phyloP scores from a whole-genome alignment of 1,140 invertebrate species.

The Leptestheria dahalacensis region DNA sequence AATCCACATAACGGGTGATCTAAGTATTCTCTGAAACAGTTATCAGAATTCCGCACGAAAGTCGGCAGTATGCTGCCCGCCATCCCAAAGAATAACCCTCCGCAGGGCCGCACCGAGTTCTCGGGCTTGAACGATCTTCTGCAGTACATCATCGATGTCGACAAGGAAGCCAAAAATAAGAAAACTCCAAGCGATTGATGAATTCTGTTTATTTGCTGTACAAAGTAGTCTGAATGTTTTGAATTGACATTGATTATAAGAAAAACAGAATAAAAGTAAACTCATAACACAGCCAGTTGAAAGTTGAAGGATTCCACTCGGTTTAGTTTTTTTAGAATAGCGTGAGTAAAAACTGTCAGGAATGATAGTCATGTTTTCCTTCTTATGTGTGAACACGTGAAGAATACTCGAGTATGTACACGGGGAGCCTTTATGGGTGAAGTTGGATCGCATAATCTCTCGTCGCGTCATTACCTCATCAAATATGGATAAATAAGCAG shows the following conservation, averaged over 20 bases:
- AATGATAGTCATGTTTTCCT: too few relatives aligned
- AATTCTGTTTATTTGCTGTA: neutral
- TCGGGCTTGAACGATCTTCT: conserved; percentile 61
- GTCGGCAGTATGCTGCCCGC: conserved; percentile 43
- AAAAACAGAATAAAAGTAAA: neutral
- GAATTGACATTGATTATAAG: neutral
- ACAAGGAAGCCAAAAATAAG: conserved; percentile 12
- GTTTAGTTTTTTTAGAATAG: too few relatives aligned
- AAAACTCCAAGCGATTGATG: neutral
- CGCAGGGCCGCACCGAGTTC: conserved; percentile 71
- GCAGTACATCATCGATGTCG: conserved; percentile 40
- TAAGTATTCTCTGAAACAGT: conserved; percentile 20
- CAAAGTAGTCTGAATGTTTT: neutral
- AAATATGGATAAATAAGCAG: neutral
- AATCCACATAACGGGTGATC: neutral
- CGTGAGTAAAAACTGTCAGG: too few relatives aligned
- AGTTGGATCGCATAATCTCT: too few relatives aligned
- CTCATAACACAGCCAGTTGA: too few relatives aligned
- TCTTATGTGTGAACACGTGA: neutral
- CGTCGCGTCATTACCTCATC: neutral
- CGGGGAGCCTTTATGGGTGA: too few relatives aligned
- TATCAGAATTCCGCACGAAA: conserved; percentile 35
- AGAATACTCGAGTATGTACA: neutral
- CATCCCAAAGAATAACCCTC: conserved; percentile 62
- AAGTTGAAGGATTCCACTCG: too few relatives aligned